A percentile compares a stretch with the other conserved stretches of the same genome.
phyloP scores from a whole-genome alignment of 1,140 invertebrate genomes.

The Lepidurus couesii region DNA sequence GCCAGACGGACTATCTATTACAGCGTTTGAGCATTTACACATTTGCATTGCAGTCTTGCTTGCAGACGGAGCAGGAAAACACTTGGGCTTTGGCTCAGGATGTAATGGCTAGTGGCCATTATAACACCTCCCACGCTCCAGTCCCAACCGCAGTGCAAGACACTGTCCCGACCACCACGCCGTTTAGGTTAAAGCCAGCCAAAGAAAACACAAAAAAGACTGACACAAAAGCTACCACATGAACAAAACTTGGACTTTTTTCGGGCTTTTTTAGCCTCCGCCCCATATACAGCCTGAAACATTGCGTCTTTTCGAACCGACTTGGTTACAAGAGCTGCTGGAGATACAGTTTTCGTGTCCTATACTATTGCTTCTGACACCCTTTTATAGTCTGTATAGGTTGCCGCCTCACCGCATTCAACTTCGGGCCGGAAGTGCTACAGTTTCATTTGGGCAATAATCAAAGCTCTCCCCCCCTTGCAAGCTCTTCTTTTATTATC shows the following conservation, averaged over 20 bases:
- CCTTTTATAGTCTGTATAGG: not conserved
- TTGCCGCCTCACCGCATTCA: constrained; percentile 5
- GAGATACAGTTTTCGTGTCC: not conserved
- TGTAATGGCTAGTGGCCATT: constrained; percentile 15
- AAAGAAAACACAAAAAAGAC: not conserved
- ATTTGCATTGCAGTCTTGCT: constrained; percentile 2
- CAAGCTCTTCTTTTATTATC: not conserved
- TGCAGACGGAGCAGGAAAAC: not conserved
- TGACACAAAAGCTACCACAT: not conserved
- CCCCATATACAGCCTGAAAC: too few relatives aligned
- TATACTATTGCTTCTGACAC: not conserved
- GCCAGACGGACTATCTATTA: constrained; percentile 8
- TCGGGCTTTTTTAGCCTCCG: not conserved
- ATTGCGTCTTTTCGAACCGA: too few relatives aligned
- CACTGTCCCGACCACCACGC: not conserved
- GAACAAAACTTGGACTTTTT: not conserved
- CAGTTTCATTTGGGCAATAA: not conserved
- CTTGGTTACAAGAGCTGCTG: too few relatives aligned
- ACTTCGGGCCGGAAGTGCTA: not conserved
- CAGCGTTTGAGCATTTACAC: not conserved
- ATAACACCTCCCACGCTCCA: constrained; percentile 16
- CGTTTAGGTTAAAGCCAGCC: not conserved
- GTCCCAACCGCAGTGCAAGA: not conserved
- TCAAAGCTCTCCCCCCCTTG: not conserved
- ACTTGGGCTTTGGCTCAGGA: not conserved